Evolutionary conservation across 2,888 invertebrate genomes (phyloP).

Genomic region (Dascillus cervinus): DNA sequence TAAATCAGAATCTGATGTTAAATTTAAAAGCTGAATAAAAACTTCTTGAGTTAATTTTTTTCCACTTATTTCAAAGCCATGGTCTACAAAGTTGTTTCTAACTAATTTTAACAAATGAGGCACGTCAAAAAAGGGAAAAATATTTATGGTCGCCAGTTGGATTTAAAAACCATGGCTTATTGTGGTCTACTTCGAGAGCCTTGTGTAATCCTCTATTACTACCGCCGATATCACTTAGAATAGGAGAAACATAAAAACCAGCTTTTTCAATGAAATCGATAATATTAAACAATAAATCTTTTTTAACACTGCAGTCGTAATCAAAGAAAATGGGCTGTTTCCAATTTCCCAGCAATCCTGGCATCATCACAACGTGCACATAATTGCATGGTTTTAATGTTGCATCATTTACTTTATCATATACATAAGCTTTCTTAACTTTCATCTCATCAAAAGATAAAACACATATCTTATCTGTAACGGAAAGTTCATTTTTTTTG

Average conservation of each 20-base stretch:
- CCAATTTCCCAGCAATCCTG: slow-evolving; percentile 18
- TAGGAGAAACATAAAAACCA: slow-evolving; percentile 7
- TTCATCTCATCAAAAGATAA: slow-evolving; percentile 21
- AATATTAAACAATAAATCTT: no score
- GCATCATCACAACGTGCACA: slow-evolving; percentile 15
- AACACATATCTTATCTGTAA: no score
- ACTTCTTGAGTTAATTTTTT: slow-evolving; percentile 7
- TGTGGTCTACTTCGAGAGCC: slow-evolving; percentile 1
- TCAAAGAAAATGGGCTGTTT: slow-evolving; percentile 21
- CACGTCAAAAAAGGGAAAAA: slow-evolving; percentile 9
- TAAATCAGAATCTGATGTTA: slow-evolving; percentile 6
- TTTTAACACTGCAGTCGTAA: slow-evolving; percentile 19
- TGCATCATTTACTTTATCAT: slow-evolving; percentile 18
- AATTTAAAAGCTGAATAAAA: slow-evolving; percentile 4
- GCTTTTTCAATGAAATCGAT: no score
- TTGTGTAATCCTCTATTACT: slow-evolving; percentile 7
- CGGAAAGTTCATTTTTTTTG: slow-evolving; percentile 8
- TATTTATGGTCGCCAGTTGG: slow-evolving; percentile 3
- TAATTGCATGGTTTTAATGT: slow-evolving; percentile 16
- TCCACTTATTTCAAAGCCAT: slow-evolving; percentile 9
- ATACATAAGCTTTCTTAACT: slow-evolving; percentile 11
- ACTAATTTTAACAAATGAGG: slow-evolving; percentile 11
- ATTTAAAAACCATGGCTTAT: slow-evolving; percentile 8
- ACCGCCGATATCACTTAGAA: slow-evolving; percentile 10
- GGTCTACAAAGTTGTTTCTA: slow-evolving; percentile 11